A percentile compares a stretch with the other conserved stretches of the same genome.
Conservation (phyloP, 2,797 vertebrate species). For the Alcedo atthis region DNA sequence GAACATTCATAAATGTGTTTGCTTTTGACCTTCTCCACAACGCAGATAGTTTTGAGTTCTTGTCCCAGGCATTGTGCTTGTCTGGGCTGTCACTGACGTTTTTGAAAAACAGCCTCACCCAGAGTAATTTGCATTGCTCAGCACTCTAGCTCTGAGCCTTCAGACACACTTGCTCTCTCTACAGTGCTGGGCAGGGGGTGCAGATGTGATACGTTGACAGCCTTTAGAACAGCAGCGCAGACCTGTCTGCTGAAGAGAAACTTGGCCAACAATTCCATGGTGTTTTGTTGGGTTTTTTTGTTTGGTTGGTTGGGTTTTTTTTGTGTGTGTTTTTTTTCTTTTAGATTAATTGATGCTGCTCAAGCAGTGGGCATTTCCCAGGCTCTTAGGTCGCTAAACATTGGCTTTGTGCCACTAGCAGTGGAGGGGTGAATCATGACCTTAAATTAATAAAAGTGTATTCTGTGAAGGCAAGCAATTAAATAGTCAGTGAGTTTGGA, state of each 20-base stretch:
- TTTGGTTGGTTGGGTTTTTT: too few species aligned
- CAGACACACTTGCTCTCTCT: background rate
- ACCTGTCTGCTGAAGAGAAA: background rate
- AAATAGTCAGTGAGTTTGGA: background rate
- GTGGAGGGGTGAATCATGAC: background rate
- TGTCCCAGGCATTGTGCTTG: slow-evolving; percentile 13
- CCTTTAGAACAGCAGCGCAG: background rate
- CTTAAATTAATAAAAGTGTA: background rate
- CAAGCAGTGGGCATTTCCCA: background rate
- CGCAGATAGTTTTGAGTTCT: slow-evolving; percentile 20
- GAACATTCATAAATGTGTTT: slow-evolving; percentile 68
- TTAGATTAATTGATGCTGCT: background rate
- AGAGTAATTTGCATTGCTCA: slow-evolving; percentile 7
- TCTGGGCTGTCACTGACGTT: slow-evolving; percentile 21
- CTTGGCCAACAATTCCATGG: background rate
- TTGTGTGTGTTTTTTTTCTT: too few species aligned
- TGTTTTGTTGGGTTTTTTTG: too few species aligned
- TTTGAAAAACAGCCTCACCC: slow-evolving; percentile 13
- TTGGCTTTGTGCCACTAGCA: background rate
- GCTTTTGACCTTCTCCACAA: slow-evolving; percentile 60
- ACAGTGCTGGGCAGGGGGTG: background rate
- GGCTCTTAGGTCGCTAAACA: background rate
- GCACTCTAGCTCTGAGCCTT: background rate
- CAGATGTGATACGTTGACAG: background rate
- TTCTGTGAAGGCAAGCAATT: background rate